phyloP scores from a whole-genome alignment of 2,797 vertebrate species.

The Poeciliopsis infans region DNA sequence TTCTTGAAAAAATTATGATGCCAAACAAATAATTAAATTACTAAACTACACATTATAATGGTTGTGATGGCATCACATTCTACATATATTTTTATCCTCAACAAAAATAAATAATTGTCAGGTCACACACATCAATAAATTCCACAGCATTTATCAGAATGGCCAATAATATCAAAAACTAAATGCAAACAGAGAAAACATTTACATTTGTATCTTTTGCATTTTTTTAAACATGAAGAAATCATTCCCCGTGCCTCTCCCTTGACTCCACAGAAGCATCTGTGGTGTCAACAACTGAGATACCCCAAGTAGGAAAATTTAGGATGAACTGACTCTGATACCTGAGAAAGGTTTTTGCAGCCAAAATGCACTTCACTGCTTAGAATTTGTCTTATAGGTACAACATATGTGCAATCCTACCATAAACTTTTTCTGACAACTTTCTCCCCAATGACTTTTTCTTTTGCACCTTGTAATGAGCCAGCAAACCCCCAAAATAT shows the following conservation, averaged over 20 bases:
- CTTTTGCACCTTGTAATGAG: constrained; percentile 60
- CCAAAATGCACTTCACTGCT: constrained; percentile 2
- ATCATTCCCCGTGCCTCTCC: background rate
- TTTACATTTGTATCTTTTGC: background rate
- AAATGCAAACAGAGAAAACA: background rate
- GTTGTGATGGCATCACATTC: background rate
- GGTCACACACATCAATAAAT: background rate
- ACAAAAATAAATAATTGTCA: background rate
- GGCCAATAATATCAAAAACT: background rate
- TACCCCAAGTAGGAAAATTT: background rate
- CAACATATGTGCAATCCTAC: constrained; percentile 30
- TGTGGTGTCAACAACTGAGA: background rate
- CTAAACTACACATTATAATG: background rate
- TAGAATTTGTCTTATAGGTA: constrained; percentile 46
- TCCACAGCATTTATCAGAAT: background rate
- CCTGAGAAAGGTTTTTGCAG: background rate
- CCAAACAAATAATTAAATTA: background rate
- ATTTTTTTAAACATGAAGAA: background rate
- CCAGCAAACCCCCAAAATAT: constrained; percentile 35
- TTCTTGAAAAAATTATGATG: background rate
- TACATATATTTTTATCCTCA: background rate
- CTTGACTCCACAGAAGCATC: background rate
- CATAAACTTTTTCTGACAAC: constrained; percentile 51
- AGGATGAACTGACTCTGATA: background rate
- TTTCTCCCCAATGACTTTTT: constrained; percentile 51